A percentile compares a stretch with the other conserved stretches of the same genome.
Evolutionary conservation across 1,140 invertebrate genomes (phyloP).

Genomic region (Panulirus ornatus): DNA sequence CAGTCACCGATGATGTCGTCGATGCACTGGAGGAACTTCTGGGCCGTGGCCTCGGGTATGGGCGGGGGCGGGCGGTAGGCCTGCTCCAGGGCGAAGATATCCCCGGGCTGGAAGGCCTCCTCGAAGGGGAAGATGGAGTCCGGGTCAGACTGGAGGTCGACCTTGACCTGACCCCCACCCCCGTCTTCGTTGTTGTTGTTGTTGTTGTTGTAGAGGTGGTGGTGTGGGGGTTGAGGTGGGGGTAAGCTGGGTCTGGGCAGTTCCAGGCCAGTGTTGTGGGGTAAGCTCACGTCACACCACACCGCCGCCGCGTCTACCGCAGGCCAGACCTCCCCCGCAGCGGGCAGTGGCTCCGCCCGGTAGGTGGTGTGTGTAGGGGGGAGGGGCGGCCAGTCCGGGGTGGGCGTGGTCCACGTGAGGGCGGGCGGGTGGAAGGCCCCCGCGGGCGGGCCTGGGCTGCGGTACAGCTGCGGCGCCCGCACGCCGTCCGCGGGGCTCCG

Average conservation of each 20-base stretch:
- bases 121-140: constrained; percentile 60
- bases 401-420: background rate
- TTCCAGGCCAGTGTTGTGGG: too few relatives aligned
- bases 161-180: too few relatives aligned
- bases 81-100: constrained; percentile 88
- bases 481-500: background rate
- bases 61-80: constrained; percentile 78
- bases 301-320: background rate
- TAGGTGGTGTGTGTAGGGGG: too few relatives aligned
- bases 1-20: constrained; percentile 59
- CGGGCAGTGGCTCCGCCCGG: too few relatives aligned
- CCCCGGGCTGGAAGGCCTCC: constrained; percentile 84
- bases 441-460: background rate
- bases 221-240: background rate
- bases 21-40: constrained; percentile 59
- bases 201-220: constrained; percentile 72
- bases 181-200: too few relatives aligned
- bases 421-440: background rate
- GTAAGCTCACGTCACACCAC: background rate
- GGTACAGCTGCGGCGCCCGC: background rate
- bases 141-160: background rate
- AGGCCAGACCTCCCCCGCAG: background rate
- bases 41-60: constrained; percentile 47
- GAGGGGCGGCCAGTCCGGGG: background rate
- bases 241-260: too few relatives aligned